A percentile compares a stretch with the other conserved stretches of the same genome.
Conservation (phyloP, 2,797 vertebrate genomes). For the Sitta carolinensis region DNA sequence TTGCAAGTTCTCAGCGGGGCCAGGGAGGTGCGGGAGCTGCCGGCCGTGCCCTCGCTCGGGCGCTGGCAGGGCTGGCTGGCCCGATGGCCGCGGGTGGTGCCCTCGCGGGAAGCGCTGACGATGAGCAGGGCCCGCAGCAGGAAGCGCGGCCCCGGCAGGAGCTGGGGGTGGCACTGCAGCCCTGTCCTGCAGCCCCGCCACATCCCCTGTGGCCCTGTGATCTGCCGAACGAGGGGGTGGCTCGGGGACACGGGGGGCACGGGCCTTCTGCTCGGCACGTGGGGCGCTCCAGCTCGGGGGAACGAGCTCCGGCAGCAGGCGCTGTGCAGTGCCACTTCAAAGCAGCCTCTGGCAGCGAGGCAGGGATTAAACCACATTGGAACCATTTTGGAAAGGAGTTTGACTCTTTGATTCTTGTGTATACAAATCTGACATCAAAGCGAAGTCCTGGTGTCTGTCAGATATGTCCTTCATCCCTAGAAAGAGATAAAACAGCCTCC, state of each 20-base stretch:
- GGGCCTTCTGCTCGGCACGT: slow-evolving; percentile 10
- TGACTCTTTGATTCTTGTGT: slow-evolving; percentile 71
- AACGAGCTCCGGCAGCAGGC: slow-evolving; percentile 14
- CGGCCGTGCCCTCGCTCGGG: not conserved
- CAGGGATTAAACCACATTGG: slow-evolving; percentile 68
- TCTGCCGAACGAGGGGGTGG: not conserved
- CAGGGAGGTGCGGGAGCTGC: not conserved
- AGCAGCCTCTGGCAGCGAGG: slow-evolving; percentile 55
- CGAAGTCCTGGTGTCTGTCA: slow-evolving; percentile 69
- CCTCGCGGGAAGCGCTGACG: accelerated
- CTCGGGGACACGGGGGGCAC: not conserved
- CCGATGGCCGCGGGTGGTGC: not conserved
- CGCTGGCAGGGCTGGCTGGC: not conserved
- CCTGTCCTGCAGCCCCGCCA: not conserved
- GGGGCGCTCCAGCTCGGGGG: not conserved
- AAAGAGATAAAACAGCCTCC: slow-evolving; percentile 73
- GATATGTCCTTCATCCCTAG: slow-evolving; percentile 73
- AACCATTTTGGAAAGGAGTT: slow-evolving; percentile 69
- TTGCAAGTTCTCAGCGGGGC: not conserved
- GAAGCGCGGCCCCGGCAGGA: accelerated
- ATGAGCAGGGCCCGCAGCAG: not conserved
- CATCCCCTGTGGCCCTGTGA: slow-evolving; percentile 22
- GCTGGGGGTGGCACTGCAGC: not conserved
- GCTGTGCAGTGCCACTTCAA: slow-evolving; percentile 68
- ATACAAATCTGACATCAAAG: slow-evolving; percentile 78